Evolutionary conservation across 2,797 vertebrate genomes (phyloP).

Genomic region (Acrocephalus scirpaceus): DNA sequence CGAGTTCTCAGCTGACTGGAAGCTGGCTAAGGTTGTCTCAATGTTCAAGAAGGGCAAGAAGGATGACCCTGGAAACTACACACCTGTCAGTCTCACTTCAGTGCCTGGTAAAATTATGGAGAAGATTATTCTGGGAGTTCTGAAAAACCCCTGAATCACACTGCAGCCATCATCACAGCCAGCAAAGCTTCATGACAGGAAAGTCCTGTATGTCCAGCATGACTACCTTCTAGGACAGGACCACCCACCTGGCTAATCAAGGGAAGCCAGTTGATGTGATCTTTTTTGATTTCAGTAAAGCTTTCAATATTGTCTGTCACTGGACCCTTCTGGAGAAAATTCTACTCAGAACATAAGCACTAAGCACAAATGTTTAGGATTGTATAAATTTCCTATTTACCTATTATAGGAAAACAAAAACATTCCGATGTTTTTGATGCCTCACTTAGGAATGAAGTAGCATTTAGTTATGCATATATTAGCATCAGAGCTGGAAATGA

Average conservation of each 20-base stretch:
- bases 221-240: background rate
- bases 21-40: background rate
- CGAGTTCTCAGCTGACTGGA: background rate
- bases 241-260: background rate
- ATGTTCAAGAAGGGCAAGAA: background rate
- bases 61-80: background rate
- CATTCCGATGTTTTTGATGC: background rate
- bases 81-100: background rate
- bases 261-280: background rate
- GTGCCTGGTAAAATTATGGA: background rate
- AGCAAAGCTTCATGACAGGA: background rate
- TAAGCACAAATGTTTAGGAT: background rate
- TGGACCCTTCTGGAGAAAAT: background rate
- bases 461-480: background rate
- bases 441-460: background rate
- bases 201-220: background rate
- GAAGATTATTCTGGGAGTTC: background rate
- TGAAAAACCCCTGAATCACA: background rate
- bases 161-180: fast-evolving
- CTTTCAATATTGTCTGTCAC: background rate
- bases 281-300: background rate
- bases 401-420: background rate
- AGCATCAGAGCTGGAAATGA: background rate
- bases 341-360: background rate
- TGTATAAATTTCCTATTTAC: background rate